Evolutionary conservation across 2,888 invertebrate genomes (phyloP), one percentile per base, ranked within the genome.

Genomic region (Sipunculus nudus): DNA sequence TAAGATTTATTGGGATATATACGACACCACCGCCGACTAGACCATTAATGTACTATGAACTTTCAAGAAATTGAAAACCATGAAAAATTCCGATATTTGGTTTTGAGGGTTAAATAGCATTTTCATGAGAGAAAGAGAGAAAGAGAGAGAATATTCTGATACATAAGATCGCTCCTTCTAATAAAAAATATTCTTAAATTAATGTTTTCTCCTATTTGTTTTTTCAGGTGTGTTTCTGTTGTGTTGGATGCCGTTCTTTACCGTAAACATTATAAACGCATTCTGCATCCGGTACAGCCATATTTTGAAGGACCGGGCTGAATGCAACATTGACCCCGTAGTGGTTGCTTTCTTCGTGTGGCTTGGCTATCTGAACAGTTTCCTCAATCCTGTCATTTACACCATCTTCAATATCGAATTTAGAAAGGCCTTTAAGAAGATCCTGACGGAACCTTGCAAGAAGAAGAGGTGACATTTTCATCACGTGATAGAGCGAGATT

Each of bases 171-270:
- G n/a, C n/a, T n/a, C n/a, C n/a, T n/a, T n/a, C 39, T 49, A 39
- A 13, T 26, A 49, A 13, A 26, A 25, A 39, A 49, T 45, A 13
- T 10, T 13, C 10, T 45, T 45, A 23, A 48, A 25, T 48, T 48
- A 19, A 48, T 21, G 10, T 21, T 43, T 16, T 10, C 19, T 10
- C 13, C 10, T 54, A 64, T 67, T 74, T 71, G 72, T 77, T 73
- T 69, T 86, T 87, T n/a, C 88, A 98, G 98, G 96, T 75, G 95
- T 97, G 2, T 99, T 99, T 85, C 89, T 99, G 41, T 89, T 96
- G 79, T 99, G 98, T 86, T 99, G 98, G 98, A 92, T 96, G 65
- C 99, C 99, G 38, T 99, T 99, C 87, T 99, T 99, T 89, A 94
- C 95, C 1, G 95, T 96, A 86, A 96, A 95, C 85, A 94, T 97